These are phyloP conservation scores for Monoplex corrugatus DNA, from an alignment of 2,888 invertebrate genomes.

Conservation along the genomic window DNA sequence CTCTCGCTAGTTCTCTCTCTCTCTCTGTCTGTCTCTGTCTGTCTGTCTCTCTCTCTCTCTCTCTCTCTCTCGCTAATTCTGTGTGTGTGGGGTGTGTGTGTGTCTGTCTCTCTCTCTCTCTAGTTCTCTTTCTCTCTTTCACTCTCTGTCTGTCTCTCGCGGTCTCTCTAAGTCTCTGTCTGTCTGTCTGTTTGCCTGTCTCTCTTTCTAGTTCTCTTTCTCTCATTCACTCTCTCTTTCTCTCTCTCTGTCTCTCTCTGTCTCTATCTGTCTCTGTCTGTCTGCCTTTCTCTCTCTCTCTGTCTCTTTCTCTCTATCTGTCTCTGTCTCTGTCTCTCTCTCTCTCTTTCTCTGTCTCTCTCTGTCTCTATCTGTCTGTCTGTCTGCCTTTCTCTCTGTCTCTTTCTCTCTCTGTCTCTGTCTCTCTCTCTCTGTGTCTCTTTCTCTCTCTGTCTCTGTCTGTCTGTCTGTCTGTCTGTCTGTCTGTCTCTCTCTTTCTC, in stretches of 20 bases:
- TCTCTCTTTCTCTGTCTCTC: no score
- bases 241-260: no score
- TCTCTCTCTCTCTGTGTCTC: not conserved
- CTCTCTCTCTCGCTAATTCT: not conserved
- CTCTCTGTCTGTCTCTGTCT: no score
- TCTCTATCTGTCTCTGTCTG: no score
- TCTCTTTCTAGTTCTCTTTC: not conserved
- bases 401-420: not conserved
- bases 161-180: not conserved
- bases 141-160: constrained; percentile 3
- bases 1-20: no score
- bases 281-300: no score
- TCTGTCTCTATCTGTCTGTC: no score
- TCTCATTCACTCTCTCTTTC: not conserved
- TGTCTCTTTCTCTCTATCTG: no score
- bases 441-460: not conserved
- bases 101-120: not conserved
- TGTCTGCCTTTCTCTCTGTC: no score
- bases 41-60: no score
- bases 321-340: no score
- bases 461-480: constrained; percentile 28
- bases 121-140: not conserved
- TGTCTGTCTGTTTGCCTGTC: not conserved
- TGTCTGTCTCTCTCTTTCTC: not conserved
- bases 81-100: not conserved